Evolutionary conservation across 2,888 invertebrate genomes (phyloP), one percentile per base, ranked within the genome.

Genomic region (Tetanocera ferruginea): DNA sequence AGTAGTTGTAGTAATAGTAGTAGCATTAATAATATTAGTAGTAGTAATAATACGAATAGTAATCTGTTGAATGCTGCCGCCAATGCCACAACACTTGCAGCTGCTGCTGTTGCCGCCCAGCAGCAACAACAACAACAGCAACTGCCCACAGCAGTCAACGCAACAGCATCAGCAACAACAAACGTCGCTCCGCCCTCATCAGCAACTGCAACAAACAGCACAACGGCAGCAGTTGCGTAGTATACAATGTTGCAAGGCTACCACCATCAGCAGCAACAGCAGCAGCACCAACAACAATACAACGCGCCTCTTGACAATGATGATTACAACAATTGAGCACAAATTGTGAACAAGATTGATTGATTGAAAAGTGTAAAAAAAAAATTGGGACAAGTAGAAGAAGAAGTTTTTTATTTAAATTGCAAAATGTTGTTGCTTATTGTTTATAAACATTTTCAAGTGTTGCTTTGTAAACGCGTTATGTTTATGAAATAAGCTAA

Each of bases 201-300:
- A 77, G 80, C 83, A 80, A 83, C 84, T 76, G 83, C 85, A 81
- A 82, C 85, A 80, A 85, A 84, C 76, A 84, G 87, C 80, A 89
- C 89, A 77, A 89, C 89, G 51, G 88, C 89, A 79, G 89, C 89
- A 81, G 89, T 89, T 89, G 89, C 89, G 89, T 89, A 89, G 89
- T 89, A 89, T 83, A 88, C 87, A 83, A 88, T 87, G 84, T 82
- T 87, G 83, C 86, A 75, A 43, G 51, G 43, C n/a, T 67, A 71
- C 23, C 87, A 83, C 84, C 83, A 79, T 78, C 82, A 76, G 77
- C 81, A 72, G 76, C 80, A 79, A 70, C 79, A 77, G 73, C 81
- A 77, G 75, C 78, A 76, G 51, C 81, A 57, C 52, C 83, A 81
- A 84, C 86, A 84, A 83, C 83, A 83, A 81, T 80, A 79, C 79